Base-by-base conservation (phyloP, 2,888 invertebrate species). In the Drosophila villosipedis region DNA sequence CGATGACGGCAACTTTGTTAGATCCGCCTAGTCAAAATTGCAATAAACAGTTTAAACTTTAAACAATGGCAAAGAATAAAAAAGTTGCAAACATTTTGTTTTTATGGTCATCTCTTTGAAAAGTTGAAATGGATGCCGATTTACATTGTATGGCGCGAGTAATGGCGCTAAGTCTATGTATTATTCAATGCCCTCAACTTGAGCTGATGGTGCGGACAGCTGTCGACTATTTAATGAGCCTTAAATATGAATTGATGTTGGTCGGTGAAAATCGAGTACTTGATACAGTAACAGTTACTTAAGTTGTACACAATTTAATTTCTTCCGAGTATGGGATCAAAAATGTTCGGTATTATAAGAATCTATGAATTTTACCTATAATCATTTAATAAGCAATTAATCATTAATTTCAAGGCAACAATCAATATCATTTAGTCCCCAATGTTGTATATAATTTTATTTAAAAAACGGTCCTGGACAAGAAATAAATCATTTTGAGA, bases 41-140 rank as follows among this genome's bases (percentile, higher is more conserved):
- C 58, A 53, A 57, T 57, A 78, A 65, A 68, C 54, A 59, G 31
- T 19, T 58, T 10, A 43, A 43, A 58, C 31, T 73, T 73, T 65
- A 43, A 59, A 35, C 59, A 60, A 35, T 33, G 50, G 19, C 16
- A 6, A n/a, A 9, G 14, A 43, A 52, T 57, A 75, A 75, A 76
- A 75, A 76, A 57, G 57, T 64, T 53, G 9, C 43, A 25, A 35
- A 7, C 69, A 69, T 63, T 77, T 78, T 22, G 10, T 37, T 73
- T 78, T 74, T 67, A 77, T 57, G 68, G 52, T 66, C 78, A 60
- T 68, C 69, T 47, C 61, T 64, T 57, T 57, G 41, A 22, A 50
- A 64, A 64, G 50, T 73, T 61, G 28, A 55, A 73, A 68, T 41
- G 28, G n/a, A 10, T 16, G 14, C n/a, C 57, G 30, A 9, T n/a